phyloP scores from a whole-genome alignment of 1,140 invertebrate species.

The Drosophila elegans region DNA sequence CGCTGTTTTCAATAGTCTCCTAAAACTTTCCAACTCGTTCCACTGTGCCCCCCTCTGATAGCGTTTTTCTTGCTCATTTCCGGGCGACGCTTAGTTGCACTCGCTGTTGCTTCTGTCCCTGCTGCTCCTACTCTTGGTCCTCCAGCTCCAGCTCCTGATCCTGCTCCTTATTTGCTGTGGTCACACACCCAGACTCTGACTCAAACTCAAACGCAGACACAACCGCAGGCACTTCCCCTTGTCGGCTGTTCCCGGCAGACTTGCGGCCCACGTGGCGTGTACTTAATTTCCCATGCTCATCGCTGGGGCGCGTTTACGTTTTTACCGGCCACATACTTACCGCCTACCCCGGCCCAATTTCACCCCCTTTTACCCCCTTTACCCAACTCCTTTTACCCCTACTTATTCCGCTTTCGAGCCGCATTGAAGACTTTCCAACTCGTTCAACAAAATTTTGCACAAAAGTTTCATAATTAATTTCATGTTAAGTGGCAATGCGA shows the following conservation, averaged over 20 bases:
- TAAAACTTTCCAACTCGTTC: not conserved
- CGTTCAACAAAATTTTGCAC: conserved; percentile 82
- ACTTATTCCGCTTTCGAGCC: conserved; percentile 19
- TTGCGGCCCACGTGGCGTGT: conserved; percentile 77
- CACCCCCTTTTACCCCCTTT: not conserved
- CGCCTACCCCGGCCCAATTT: conserved; percentile 3
- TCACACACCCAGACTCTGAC: conserved; percentile 43
- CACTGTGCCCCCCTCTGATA: conserved; percentile 30
- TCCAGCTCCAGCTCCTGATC: not conserved
- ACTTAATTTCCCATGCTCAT: conserved; percentile 77
- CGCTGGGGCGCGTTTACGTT: conserved; percentile 65
- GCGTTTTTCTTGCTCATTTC: conserved; percentile 66
- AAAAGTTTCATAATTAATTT: conserved; percentile 84
- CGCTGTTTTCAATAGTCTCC: no score
- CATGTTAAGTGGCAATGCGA: conserved; percentile 81
- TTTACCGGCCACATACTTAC: conserved; percentile 54
- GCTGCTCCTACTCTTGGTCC: not conserved
- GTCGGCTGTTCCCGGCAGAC: conserved; percentile 60
- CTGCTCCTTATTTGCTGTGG: conserved; percentile 44
- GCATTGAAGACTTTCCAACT: conserved; percentile 73
- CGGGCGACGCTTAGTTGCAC: conserved; percentile 64
- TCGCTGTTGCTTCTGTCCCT: conserved; percentile 2
- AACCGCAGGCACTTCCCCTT: conserved; percentile 8
- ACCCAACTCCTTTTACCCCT: conserved; percentile 24
- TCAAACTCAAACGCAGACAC: conserved; percentile 28